phyloP scores from a whole-genome alignment of 2,888 invertebrate genomes.

The Himalopsyche kuldschensis region DNA sequence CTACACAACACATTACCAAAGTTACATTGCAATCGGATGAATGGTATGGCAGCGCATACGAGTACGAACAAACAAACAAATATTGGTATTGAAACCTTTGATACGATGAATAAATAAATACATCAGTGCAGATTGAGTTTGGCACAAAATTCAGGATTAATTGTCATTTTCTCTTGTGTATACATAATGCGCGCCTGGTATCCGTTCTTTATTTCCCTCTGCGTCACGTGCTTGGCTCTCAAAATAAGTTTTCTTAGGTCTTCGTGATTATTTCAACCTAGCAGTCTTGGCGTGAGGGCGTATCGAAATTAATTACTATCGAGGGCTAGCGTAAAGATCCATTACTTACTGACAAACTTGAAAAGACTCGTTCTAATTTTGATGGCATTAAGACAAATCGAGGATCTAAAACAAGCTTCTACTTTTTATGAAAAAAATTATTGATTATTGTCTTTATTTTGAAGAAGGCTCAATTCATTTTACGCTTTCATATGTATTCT shows the following conservation, averaged over 20 bases:
- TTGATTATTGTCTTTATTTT: too few relatives aligned
- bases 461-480: too few relatives aligned
- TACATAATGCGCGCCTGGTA: background rate
- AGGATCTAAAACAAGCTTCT: background rate
- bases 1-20: too few relatives aligned
- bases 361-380: background rate
- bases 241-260: background rate
- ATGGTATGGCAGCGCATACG: too few relatives aligned
- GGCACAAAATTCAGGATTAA: background rate
- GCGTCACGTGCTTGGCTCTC: background rate
- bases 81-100: too few relatives aligned
- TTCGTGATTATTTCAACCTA: background rate
- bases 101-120: too few relatives aligned
- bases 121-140: background rate
- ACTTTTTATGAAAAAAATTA: too few relatives aligned
- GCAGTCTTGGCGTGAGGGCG: background rate
- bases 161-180: background rate
- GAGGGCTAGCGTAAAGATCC: background rate
- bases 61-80: too few relatives aligned
- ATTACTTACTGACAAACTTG: background rate
- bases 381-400: background rate
- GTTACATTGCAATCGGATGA: too few relatives aligned
- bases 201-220: background rate
- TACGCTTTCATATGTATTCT: too few relatives aligned
- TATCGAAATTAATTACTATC: background rate